phyloP scores from a whole-genome alignment of 2,113 vertebrate genomes.

The Gobio gobio region DNA sequence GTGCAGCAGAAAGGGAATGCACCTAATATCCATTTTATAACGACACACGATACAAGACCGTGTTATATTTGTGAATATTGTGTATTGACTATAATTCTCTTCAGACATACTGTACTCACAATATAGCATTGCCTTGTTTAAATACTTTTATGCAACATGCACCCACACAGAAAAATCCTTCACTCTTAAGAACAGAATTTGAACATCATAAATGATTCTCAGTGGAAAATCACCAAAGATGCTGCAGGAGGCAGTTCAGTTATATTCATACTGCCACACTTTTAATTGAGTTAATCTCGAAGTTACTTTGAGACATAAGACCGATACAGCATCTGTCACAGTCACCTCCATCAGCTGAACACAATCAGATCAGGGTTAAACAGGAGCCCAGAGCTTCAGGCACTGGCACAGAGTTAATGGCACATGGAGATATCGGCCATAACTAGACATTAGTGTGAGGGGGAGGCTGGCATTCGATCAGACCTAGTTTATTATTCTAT shows the following conservation, averaged over 20 bases:
- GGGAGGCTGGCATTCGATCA: background rate
- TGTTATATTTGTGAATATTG: too few species aligned
- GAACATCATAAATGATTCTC: background rate
- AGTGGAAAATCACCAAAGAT: background rate
- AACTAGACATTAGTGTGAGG: background rate
- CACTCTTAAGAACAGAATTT: background rate
- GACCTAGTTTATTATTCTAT: conserved; percentile 20
- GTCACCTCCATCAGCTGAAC: background rate
- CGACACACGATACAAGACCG: too few species aligned
- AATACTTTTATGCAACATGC: background rate
- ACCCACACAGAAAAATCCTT: background rate
- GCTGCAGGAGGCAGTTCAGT: background rate
- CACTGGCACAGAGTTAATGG: too few species aligned
- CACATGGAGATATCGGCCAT: background rate
- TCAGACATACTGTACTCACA: too few species aligned
- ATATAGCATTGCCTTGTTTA: background rate
- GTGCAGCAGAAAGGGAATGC: too few species aligned
- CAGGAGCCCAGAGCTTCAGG: background rate
- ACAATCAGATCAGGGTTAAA: background rate
- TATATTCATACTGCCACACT: background rate
- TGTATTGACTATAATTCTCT: too few species aligned
- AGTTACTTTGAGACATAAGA: background rate
- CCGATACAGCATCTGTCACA: background rate
- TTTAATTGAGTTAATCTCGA: background rate
- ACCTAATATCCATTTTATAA: too few species aligned